Evolutionary conservation across 2,797 vertebrate species (phyloP).

Genomic region (Clangula hyemalis): DNA sequence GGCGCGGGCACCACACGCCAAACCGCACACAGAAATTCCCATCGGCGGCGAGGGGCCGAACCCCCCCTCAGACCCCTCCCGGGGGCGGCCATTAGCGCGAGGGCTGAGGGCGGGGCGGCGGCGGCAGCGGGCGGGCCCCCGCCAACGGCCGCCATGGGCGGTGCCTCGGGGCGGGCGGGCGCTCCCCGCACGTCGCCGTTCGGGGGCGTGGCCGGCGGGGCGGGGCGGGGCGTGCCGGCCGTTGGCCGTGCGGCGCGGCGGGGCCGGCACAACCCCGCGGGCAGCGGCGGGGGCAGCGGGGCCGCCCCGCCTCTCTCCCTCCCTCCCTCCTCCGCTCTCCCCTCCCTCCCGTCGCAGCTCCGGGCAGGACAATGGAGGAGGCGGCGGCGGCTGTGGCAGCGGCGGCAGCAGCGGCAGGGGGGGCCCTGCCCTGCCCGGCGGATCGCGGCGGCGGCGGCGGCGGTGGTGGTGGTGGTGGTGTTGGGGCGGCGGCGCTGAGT

Average conservation of each 20-base stretch:
- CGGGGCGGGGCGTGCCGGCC: not conserved
- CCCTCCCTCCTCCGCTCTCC: not conserved
- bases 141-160: too few relatives aligned
- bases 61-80: too few relatives aligned
- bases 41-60: rapidly evolving
- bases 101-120: too few relatives aligned
- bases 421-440: conserved; percentile 3
- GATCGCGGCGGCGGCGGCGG: not conserved
- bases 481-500: conserved; percentile 38
- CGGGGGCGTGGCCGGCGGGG: not conserved
- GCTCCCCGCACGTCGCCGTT: too few relatives aligned
- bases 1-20: rapidly evolving
- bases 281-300: not conserved
- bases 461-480: too few relatives aligned
- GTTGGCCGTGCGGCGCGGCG: not conserved
- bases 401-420: not conserved
- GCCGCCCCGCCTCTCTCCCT: not conserved
- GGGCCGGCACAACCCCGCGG: not conserved
- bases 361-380: conserved; percentile 76
- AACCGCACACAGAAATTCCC: rapidly evolving
- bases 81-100: too few relatives aligned
- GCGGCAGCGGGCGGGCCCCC: too few relatives aligned
- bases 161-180: too few relatives aligned
- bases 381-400: conserved; percentile 39
- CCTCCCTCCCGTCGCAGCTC: not conserved